Conservation (phyloP, 2,797 vertebrate genomes). For the Silurus aristotelis region DNA sequence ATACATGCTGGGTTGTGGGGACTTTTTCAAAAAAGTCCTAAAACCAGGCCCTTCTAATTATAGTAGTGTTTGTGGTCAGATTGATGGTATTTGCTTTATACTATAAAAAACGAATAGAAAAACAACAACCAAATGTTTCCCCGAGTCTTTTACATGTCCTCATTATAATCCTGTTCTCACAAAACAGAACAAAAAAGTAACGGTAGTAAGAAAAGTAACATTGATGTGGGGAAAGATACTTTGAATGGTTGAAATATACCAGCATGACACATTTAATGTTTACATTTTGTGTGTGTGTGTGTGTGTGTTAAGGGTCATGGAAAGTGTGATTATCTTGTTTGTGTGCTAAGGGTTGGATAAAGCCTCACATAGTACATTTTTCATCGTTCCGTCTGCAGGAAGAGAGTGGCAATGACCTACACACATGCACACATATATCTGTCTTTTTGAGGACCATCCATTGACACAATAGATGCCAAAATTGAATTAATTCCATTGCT, state of each 20-base stretch:
- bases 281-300: constrained; percentile 10
- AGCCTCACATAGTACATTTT: constrained; percentile 23
- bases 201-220: background rate
- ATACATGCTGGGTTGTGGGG: background rate
- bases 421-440: background rate
- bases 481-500: background rate
- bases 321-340: constrained; percentile 41
- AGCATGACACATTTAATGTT: background rate
- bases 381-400: constrained; percentile 21
- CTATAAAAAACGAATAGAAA: too few species aligned
- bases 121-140: too few species aligned
- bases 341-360: constrained; percentile 27
- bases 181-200: background rate
- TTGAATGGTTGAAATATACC: background rate
- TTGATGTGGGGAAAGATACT: background rate
- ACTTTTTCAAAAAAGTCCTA: background rate
- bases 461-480: background rate
- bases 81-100: background rate
- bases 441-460: background rate
- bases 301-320: constrained; percentile 25
- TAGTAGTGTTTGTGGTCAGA: background rate
- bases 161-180: too few species aligned
- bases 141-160: too few species aligned
- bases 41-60: background rate
- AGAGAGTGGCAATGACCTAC: constrained; percentile 25